Percentiles rank a stretch among this genome's conserved stretches.
These are phyloP conservation scores for Hylyphantes graminicola DNA, from an alignment of 1,140 invertebrate genomes.

Conservation along the genomic window DNA sequence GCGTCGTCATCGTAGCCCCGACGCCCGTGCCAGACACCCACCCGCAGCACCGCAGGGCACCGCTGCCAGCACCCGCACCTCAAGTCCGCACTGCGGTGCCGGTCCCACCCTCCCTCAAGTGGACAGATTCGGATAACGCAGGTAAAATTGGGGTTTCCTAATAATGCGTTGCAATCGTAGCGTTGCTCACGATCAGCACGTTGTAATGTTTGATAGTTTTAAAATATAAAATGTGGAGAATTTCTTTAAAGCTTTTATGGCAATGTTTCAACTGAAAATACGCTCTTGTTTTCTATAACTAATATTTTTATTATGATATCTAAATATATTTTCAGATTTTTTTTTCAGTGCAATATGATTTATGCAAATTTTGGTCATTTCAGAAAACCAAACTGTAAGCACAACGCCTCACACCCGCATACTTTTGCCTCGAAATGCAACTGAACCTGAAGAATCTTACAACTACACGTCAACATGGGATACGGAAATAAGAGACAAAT, in stretches of 20 bases:
- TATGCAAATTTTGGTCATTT: neutral
- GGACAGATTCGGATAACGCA: neutral
- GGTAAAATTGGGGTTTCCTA: neutral
- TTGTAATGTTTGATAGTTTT: too few relatives aligned
- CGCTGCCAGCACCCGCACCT: neutral
- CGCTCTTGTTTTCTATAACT: too few relatives aligned
- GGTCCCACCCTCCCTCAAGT: neutral
- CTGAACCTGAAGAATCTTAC: neutral
- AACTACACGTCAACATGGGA: conserved; percentile 47
- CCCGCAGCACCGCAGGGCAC: neutral
- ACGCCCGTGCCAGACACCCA: conserved; percentile 4
- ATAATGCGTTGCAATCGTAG: neutral
- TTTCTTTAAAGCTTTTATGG: too few relatives aligned
- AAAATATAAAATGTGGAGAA: too few relatives aligned
- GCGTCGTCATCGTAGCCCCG: conserved; percentile 56
- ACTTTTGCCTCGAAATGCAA: conserved; percentile 8
- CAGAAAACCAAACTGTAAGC: neutral
- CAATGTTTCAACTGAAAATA: too few relatives aligned
- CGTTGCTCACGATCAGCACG: neutral
- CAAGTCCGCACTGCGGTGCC: neutral
- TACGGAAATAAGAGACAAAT: conserved; percentile 80
- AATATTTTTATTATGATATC: too few relatives aligned
- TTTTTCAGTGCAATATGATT: neutral
- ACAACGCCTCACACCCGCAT: conserved; percentile 34
- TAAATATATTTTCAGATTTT: too few relatives aligned